Base-by-base conservation (phyloP, 2,797 vertebrate genomes). In the Rousettus madagascariensis region DNA sequence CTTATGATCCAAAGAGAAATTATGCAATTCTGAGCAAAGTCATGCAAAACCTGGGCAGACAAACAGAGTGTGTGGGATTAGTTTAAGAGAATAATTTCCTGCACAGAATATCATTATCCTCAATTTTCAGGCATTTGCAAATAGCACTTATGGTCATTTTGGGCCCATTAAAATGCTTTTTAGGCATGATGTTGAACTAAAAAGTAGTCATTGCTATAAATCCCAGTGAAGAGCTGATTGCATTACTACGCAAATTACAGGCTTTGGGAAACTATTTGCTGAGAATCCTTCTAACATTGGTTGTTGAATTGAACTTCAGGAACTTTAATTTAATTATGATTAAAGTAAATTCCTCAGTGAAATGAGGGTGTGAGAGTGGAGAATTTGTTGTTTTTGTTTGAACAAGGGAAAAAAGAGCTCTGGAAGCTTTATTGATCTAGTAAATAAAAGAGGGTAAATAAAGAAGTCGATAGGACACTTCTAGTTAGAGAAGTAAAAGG, bases 231-330 rank as follows among this genome's bases (percentile, higher is more conserved):
- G 96, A 97, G 92, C 94, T 97, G 96, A 93, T 96, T 98, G 94
- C 95, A 97, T 98, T 98, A 97, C 96, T 90, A 91, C 72, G n/a
- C 92, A 98, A 98, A 98, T 97, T 98, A 95, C 90, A 98, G 97
- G 78, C 97, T 98, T 98, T 98, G 96, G 84, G 33, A 89, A 96
- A 95, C 92, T 97, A 96, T 95, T 97, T 96, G 86, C 92, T 84
- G 89, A 96, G 97, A 96, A 91, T 86, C 80, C 86, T 93, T 88
- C 94, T 97, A 97, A 97, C 80, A 97, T 30, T 59, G 55, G 78
- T 97, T 69, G 82, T 92, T 96, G 93, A 13, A 94, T 10, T 88
- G 92, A 94, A 96, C 95, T 92, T 96, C 88, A 86, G 95, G 95
- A 94, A 91, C 86, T 97, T 96, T 97, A 97, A 97, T 97, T 96